phyloP scores from a whole-genome alignment of 2,888 invertebrate species.

The Eupithecia vulgata region DNA sequence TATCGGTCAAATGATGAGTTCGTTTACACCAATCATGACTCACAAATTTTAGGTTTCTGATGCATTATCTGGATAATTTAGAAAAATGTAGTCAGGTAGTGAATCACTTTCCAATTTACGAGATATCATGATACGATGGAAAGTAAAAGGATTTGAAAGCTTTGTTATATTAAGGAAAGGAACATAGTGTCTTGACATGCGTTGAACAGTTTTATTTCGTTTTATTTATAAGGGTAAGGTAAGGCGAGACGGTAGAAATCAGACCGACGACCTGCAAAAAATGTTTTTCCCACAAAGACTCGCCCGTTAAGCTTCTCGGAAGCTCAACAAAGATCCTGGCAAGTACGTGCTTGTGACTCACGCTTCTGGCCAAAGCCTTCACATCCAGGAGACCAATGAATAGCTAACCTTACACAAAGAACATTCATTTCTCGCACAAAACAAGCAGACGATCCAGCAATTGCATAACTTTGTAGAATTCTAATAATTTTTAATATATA shows the following conservation, averaged over 20 bases:
- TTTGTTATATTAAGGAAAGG: not conserved
- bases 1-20: constrained; percentile 69
- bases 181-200: constrained; percentile 4
- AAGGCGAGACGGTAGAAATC: constrained; percentile 72
- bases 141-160: not conserved
- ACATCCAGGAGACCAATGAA: constrained; percentile 54
- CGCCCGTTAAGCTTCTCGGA: constrained; percentile 75
- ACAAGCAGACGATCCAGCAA: not conserved
- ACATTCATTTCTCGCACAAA: constrained; percentile 4
- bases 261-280: constrained; percentile 76
- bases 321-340: constrained; percentile 82
- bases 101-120: not conserved
- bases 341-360: constrained; percentile 74
- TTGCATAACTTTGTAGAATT: not conserved
- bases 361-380: constrained; percentile 60
- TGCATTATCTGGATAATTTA: not conserved
- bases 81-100: not conserved
- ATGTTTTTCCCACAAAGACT: constrained; percentile 78
- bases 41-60: constrained; percentile 27
- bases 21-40: constrained; percentile 59
- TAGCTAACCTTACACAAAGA: constrained; percentile 34
- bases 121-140: not conserved
- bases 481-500: not conserved
- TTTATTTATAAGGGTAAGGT: constrained; percentile 55
- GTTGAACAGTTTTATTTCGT: constrained; percentile 54